phyloP scores from a whole-genome alignment of 2,888 invertebrate species.

The Campoplex nolae region DNA sequence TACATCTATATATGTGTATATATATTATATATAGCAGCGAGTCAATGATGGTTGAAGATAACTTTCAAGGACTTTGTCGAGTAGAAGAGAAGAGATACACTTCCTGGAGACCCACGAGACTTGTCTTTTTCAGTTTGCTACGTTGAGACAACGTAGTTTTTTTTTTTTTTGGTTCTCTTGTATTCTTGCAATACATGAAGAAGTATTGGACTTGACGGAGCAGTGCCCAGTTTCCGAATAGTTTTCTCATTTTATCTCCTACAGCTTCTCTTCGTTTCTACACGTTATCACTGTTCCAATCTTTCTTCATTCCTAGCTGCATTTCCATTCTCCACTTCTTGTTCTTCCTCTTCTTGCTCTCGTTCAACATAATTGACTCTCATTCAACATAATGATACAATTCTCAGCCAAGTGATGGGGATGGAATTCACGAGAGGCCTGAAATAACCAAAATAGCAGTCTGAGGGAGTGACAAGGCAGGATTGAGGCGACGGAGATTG shows the following conservation, averaged over 20 bases:
- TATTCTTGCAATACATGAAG: conserved; percentile 26
- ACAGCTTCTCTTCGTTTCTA: conserved; percentile 22
- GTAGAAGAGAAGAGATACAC: conserved; percentile 28
- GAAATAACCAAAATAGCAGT: conserved; percentile 51
- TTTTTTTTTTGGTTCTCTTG: conserved; percentile 26
- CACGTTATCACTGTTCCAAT: conserved; percentile 11
- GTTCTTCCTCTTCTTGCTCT: conserved; percentile 2
- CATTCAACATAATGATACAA: conserved; percentile 35
- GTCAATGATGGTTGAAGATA: conserved; percentile 54
- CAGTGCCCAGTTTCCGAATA: conserved; percentile 72
- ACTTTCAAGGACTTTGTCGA: conserved; percentile 56
- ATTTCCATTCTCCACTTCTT: neutral
- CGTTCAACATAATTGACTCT: conserved; percentile 55
- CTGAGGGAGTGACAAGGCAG: conserved; percentile 30
- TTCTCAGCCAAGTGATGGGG: conserved; percentile 54
- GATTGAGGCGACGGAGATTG: conserved; percentile 43
- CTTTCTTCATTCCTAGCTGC: neutral
- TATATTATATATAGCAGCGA: conserved; percentile 7
- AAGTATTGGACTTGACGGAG: conserved; percentile 47
- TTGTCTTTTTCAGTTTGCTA: conserved; percentile 61
- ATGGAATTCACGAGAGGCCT: conserved; percentile 62
- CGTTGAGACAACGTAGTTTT: conserved; percentile 14
- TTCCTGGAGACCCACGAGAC: conserved; percentile 33
- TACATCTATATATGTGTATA: conserved; percentile 17
- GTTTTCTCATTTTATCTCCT: conserved; percentile 52